Percentiles rank a stretch among this genome's conserved stretches.
phyloP scores from a whole-genome alignment of 2,113 vertebrate species.

The Cyanoderma ruficeps region DNA sequence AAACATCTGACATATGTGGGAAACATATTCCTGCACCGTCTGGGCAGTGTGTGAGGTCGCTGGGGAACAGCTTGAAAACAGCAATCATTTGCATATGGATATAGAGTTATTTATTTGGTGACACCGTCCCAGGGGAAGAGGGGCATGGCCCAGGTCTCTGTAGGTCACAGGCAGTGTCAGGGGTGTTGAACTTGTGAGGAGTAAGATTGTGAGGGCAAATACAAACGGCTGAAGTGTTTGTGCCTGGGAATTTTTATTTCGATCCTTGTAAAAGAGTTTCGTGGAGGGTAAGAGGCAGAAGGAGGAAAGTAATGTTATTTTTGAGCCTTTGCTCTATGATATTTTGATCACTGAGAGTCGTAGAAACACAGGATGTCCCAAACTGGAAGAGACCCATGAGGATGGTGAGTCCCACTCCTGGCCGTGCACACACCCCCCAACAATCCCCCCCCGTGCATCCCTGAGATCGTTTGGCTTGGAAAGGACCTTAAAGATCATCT shows the following conservation, averaged over 20 bases:
- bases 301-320: background rate
- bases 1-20: constrained; percentile 49
- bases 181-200: background rate
- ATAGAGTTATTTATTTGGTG: background rate
- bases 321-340: background rate
- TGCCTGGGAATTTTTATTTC: background rate
- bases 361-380: background rate
- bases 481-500: background rate
- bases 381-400: background rate
- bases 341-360: background rate
- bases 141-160: background rate
- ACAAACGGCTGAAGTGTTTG: background rate
- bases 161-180: background rate
- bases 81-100: constrained; percentile 40
- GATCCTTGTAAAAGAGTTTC: background rate
- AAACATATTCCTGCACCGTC: constrained; percentile 32
- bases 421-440: background rate
- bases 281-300: background rate
- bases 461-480: background rate
- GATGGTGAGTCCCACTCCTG: background rate
- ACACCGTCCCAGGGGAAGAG: background rate
- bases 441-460: background rate
- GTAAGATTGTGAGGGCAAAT: background rate
- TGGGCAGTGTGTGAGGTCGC: constrained; percentile 25
- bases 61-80: constrained; percentile 39